These are phyloP conservation scores for Falco naumanni DNA, from an alignment of 2,797 vertebrate genomes.

Conservation along the genomic window DNA sequence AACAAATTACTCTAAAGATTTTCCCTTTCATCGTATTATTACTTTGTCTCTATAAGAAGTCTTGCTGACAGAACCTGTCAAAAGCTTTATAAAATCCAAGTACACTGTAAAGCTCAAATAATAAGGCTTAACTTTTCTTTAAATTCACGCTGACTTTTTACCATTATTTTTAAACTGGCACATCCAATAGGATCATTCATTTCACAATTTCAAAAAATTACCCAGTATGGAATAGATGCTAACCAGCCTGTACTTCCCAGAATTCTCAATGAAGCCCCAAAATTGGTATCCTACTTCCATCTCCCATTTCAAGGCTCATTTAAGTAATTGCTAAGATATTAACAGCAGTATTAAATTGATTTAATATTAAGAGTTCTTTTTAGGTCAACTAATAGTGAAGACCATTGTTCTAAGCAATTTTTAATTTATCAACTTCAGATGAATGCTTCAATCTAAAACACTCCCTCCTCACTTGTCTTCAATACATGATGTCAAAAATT, in stretches of 20 bases:
- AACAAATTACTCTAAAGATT: neutral
- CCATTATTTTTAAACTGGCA: neutral
- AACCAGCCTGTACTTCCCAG: neutral
- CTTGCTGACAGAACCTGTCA: constrained; percentile 38
- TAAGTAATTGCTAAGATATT: constrained; percentile 37
- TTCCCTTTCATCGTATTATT: neutral
- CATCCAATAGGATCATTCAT: neutral
- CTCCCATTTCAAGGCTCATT: constrained; percentile 34
- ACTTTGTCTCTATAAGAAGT: neutral
- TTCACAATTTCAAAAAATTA: neutral
- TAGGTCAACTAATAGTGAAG: neutral
- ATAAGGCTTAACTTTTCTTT: neutral
- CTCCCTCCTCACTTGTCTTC: neutral
- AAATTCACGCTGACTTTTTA: constrained; percentile 1
- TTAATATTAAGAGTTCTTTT: constrained; percentile 5
- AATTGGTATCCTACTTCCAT: neutral
- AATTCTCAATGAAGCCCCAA: neutral
- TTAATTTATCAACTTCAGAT: constrained; percentile 11
- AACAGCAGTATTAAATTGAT: constrained; percentile 3
- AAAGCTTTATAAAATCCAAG: constrained; percentile 35
- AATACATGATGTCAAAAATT: neutral
- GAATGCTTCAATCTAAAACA: neutral
- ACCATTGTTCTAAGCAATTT: neutral
- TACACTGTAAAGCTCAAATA: neutral
- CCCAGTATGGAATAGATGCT: neutral